Evolutionary conservation across 1,140 invertebrate species (phyloP).

Genomic region (Saxidomus purpurata): DNA sequence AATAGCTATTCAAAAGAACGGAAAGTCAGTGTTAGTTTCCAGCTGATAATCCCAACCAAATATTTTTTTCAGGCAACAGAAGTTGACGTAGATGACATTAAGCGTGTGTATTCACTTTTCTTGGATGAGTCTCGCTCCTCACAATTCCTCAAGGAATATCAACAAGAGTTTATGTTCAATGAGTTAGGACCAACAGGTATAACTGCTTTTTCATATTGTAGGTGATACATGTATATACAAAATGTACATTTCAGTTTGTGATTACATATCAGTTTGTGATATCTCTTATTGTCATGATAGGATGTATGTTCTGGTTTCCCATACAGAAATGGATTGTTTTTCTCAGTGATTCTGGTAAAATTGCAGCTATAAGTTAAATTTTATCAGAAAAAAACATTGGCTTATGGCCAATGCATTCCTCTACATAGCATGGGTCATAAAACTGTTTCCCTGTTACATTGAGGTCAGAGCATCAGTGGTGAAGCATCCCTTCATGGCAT

Average conservation of each 20-base stretch:
- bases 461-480: too few species aligned
- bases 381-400: too few species aligned
- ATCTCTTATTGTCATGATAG: background rate
- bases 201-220: background rate
- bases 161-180: conserved; percentile 97
- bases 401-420: too few species aligned
- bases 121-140: conserved; percentile 97
- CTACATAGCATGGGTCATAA: too few species aligned
- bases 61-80: conserved; percentile 87
- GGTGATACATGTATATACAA: background rate
- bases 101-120: conserved; percentile 97
- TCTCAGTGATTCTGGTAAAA: too few species aligned
- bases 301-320: background rate
- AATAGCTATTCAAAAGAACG: too few species aligned
- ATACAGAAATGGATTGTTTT: background rate
- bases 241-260: too few species aligned
- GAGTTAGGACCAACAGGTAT: conserved; percentile 65
- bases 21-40: too few species aligned
- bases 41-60: too few species aligned
- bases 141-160: conserved; percentile 98
- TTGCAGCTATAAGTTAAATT: too few species aligned
- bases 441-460: too few species aligned
- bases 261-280: background rate
- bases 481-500: too few species aligned
- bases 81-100: conserved; percentile 95